A percentile compares a stretch with the other conserved stretches of the same genome.
phyloP scores from a whole-genome alignment of 2,888 invertebrate genomes.

The Polyploca ridens region DNA sequence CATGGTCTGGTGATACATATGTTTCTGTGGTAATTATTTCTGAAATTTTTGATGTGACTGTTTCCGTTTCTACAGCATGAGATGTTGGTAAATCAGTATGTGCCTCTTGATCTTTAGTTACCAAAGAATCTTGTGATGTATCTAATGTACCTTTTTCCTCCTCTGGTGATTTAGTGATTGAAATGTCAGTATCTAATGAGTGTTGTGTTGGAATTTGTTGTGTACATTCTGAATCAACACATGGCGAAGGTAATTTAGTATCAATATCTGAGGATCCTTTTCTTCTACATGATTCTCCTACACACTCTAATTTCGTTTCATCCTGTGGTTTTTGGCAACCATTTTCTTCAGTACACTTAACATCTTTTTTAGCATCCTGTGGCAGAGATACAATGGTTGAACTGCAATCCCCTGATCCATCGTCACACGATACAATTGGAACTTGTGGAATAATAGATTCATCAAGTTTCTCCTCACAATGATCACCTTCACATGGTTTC shows the following conservation, averaged over 20 bases:
- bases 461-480: background rate
- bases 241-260: conserved; percentile 41
- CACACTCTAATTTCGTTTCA: conserved; percentile 46
- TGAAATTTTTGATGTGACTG: background rate
- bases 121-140: background rate
- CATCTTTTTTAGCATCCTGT: conserved; percentile 15
- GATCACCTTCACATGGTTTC: conserved; percentile 35
- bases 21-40: background rate
- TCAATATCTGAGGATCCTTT: conserved; percentile 45
- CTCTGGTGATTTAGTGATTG: background rate
- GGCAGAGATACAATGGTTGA: background rate
- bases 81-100: conserved; percentile 21
- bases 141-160: background rate
- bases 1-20: background rate
- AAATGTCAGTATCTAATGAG: background rate
- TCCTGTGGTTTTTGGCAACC: conserved; percentile 38
- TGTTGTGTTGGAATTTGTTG: background rate
- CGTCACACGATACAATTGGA: conserved; percentile 4
- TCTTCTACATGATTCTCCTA: conserved; percentile 56
- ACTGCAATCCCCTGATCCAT: background rate
- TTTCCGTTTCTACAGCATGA: conserved; percentile 13
- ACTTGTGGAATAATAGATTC: conserved; percentile 7
- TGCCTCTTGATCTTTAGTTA: conserved; percentile 12
- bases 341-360: conserved; percentile 40
- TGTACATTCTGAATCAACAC: conserved; percentile 49